Evolutionary conservation across 2,888 invertebrate genomes (phyloP).

Genomic region (Aleiodes testaceus): DNA sequence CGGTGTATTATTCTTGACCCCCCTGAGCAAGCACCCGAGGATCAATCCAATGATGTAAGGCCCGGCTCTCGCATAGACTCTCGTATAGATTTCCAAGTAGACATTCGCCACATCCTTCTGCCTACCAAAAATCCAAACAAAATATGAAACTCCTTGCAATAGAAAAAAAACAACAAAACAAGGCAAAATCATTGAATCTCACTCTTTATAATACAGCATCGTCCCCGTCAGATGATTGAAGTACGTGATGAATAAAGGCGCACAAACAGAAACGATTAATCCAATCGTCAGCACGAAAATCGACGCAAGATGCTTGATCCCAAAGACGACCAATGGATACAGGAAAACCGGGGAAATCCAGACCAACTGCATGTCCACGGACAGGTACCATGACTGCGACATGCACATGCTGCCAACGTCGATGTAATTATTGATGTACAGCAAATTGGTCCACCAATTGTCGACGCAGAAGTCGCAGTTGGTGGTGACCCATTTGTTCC

Average conservation of each 20-base stretch:
- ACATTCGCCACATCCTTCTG: conserved; percentile 55
- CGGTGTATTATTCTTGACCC: conserved; percentile 13
- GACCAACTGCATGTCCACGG: conserved; percentile 77
- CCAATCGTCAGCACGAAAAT: conserved; percentile 62
- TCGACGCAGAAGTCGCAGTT: conserved; percentile 66
- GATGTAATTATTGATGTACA: conserved; percentile 75
- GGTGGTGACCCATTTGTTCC: conserved; percentile 57
- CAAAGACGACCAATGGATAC: conserved; percentile 71
- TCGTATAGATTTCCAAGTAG: conserved; percentile 62
- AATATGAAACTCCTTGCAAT: neutral
- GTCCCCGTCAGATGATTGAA: conserved; percentile 59
- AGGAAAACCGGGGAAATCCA: conserved; percentile 76
- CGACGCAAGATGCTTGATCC: conserved; percentile 60
- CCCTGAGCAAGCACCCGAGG: conserved; percentile 47
- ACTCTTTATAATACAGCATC: conserved; percentile 67
- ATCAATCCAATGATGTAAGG: conserved; percentile 53
- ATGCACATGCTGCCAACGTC: conserved; percentile 74
- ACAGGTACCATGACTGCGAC: conserved; percentile 77
- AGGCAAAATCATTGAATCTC: conserved; percentile 52
- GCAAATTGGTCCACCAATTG: conserved; percentile 74
- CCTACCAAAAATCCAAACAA: conserved; percentile 47
- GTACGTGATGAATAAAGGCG: conserved; percentile 64
- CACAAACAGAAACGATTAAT: conserved; percentile 57
- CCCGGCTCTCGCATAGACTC: conserved; percentile 50
- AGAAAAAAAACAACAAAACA: no score